Evolutionary conservation across 2,113 vertebrate species (phyloP).

Genomic region (Pavo muticus): DNA sequence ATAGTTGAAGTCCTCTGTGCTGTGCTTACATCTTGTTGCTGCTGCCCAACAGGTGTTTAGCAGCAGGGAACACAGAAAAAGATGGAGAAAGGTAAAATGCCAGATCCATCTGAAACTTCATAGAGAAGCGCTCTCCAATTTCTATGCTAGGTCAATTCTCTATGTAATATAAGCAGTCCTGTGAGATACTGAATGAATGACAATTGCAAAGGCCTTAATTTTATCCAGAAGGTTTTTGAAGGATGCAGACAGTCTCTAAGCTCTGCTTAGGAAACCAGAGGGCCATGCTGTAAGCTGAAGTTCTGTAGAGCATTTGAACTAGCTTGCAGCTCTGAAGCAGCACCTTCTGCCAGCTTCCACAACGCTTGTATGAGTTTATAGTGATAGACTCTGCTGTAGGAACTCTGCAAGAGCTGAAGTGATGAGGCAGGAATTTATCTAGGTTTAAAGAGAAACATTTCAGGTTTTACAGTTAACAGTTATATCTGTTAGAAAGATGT

Average conservation of each 20-base stretch:
- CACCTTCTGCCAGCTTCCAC: not conserved
- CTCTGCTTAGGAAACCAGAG: not conserved
- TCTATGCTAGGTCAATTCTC: not conserved
- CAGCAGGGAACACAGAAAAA: not conserved
- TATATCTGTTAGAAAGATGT: not conserved
- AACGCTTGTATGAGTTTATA: not conserved
- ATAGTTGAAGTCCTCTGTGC: not conserved
- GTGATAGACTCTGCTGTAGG: not conserved
- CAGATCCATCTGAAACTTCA: not conserved
- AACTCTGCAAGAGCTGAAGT: not conserved
- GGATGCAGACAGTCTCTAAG: not conserved
- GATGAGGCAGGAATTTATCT: not conserved
- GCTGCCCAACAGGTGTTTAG: not conserved
- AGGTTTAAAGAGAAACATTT: not conserved
- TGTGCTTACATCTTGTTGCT: not conserved
- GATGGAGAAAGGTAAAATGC: not conserved
- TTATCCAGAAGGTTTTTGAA: not conserved
- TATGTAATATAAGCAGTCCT: not conserved
- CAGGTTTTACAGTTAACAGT: not conserved
- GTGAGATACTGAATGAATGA: not conserved
- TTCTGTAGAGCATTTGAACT: not conserved
- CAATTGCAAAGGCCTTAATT: not conserved
- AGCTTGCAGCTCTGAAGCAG: not conserved
- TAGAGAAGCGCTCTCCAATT: not conserved
- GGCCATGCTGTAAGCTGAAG: not conserved